These are phyloP conservation scores for Rhadina sibilatrix DNA, from an alignment of 2,113 vertebrate species.

Conservation along the genomic window DNA sequence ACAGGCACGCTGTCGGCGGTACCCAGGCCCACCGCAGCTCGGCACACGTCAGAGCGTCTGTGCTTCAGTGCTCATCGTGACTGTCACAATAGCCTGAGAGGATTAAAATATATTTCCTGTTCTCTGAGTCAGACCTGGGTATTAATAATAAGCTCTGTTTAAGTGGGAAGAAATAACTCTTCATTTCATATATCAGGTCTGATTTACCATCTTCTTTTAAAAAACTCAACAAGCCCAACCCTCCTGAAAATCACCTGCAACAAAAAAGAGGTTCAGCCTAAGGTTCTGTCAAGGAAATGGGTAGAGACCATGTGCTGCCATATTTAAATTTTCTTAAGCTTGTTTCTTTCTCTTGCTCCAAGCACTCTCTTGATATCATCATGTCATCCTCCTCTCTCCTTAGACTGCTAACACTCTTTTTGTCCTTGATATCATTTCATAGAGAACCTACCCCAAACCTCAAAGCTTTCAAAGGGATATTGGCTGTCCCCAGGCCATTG, in stretches of 20 bases:
- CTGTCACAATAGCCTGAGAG: not conserved
- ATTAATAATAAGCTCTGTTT: slow-evolving; percentile 8
- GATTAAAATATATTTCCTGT: slow-evolving; percentile 27
- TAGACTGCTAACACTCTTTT: not conserved
- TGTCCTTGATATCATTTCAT: not conserved
- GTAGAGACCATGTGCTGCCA: not conserved
- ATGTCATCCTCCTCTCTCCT: not conserved
- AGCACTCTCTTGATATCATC: not conserved
- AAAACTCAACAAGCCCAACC: not conserved
- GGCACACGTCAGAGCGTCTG: not conserved
- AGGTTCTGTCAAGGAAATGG: not conserved
- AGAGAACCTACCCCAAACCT: not conserved
- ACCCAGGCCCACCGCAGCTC: not conserved
- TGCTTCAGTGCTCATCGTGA: slow-evolving; percentile 7
- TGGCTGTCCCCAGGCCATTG: not conserved
- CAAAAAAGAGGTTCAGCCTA: not conserved
- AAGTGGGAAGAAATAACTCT: not conserved
- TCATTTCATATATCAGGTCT: not conserved
- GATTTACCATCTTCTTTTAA: not conserved
- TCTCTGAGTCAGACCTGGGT: not conserved
- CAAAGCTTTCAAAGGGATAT: not conserved
- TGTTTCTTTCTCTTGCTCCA: not conserved
- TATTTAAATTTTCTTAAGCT: not conserved
- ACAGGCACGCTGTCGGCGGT: not conserved
- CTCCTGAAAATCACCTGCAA: not conserved